Conservation (phyloP, 2,113 vertebrate genomes). For the Oreamnos americanus region DNA sequence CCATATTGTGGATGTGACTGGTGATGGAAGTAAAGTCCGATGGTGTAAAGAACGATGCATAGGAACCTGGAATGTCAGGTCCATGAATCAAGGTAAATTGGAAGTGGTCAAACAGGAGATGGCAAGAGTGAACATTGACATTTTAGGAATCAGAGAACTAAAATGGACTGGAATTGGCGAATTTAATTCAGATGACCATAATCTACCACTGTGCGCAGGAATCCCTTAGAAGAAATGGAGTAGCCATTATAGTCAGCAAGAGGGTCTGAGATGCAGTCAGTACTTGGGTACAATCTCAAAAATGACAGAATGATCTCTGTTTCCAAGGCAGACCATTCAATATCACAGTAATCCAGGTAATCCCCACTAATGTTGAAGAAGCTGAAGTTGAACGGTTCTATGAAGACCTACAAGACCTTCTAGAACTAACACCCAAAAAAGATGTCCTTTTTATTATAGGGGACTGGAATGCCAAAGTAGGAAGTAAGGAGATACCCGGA, state of each 20-base stretch:
- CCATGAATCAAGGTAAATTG: neutral
- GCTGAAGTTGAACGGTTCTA: neutral
- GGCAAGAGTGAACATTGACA: neutral
- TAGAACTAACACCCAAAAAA: neutral
- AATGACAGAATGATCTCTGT: neutral
- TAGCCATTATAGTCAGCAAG: neutral
- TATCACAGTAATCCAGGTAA: neutral
- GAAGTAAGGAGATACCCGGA: neutral
- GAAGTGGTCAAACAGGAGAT: neutral
- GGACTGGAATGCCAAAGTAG: neutral
- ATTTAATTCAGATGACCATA: neutral
- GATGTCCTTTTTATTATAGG: neutral
- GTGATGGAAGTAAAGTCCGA: neutral
- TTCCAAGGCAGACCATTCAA: neutral
- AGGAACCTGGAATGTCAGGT: neutral
- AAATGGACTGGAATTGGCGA: neutral
- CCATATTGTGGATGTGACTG: neutral
- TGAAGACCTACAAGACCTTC: neutral
- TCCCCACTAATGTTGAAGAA: neutral
- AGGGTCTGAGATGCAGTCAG: neutral
- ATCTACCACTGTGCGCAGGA: neutral
- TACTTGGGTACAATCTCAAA: neutral
- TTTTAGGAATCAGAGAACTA: neutral
- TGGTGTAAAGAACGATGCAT: neutral
- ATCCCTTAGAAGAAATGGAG: neutral